Percentiles rank a stretch among this genome's conserved stretches.
Conservation (phyloP, 2,888 invertebrate species). For the Apodemia zela region DNA sequence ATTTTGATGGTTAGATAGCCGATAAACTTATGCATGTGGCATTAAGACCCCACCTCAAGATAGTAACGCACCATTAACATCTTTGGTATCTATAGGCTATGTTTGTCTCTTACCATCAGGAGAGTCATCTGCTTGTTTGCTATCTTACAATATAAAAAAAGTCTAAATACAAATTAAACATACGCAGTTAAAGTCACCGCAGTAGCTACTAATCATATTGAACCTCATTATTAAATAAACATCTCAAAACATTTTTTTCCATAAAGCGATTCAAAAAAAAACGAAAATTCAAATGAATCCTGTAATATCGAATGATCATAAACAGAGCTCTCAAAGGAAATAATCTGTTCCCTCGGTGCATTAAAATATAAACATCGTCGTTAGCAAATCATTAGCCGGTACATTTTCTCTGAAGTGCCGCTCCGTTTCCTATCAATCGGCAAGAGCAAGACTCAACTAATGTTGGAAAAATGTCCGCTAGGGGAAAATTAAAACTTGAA, state of each 20-base stretch:
- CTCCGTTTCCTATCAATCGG: slow-evolving; percentile 63
- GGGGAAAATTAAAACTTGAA: background rate
- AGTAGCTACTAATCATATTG: background rate
- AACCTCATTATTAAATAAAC: slow-evolving; percentile 6
- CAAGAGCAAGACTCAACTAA: slow-evolving; percentile 39
- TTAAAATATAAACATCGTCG: slow-evolving; percentile 78
- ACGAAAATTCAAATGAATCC: slow-evolving; percentile 35
- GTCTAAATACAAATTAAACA: no score
- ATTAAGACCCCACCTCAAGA: no score
- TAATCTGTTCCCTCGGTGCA: slow-evolving; percentile 67
- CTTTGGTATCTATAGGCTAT: no score
- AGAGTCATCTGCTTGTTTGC: no score
- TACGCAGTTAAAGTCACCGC: background rate
- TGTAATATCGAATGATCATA: slow-evolving; percentile 47
- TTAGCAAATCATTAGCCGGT: slow-evolving; percentile 78
- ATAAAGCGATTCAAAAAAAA: slow-evolving; percentile 7
- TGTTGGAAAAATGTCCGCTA: slow-evolving; percentile 13
- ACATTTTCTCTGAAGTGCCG: slow-evolving; percentile 58
- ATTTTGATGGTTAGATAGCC: no score
- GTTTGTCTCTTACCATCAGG: no score
- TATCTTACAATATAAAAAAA: no score
- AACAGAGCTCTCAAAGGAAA: slow-evolving; percentile 65
- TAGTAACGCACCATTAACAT: no score
- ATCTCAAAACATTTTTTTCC: background rate
- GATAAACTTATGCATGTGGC: no score